Evolutionary conservation across 1,140 invertebrate species (phyloP).

Genomic region (Drosophila ohnishii): DNA sequence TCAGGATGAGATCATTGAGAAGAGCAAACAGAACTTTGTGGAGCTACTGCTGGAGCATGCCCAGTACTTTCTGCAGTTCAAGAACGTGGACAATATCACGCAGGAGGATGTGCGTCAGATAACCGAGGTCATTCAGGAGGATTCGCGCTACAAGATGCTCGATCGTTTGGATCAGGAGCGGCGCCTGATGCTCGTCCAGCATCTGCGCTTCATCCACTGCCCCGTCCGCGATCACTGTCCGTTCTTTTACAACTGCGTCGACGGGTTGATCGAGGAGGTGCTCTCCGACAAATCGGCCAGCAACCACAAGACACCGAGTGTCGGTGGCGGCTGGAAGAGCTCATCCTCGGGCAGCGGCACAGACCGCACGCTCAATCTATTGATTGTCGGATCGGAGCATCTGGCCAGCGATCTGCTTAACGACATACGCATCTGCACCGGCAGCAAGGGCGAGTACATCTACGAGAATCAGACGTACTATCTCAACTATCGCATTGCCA

Average conservation of each 20-base stretch:
- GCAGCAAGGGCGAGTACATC: slow-evolving; percentile 93
- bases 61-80: slow-evolving; percentile 96
- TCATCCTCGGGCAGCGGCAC: slow-evolving; percentile 49
- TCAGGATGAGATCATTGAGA: slow-evolving; percentile 95
- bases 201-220: slow-evolving; percentile 97
- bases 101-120: slow-evolving; percentile 97
- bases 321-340: slow-evolving; percentile 77
- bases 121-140: slow-evolving; percentile 94
- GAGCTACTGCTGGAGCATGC: slow-evolving; percentile 97
- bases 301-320: slow-evolving; percentile 84
- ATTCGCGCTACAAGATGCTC: slow-evolving; percentile 96
- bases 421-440: slow-evolving; percentile 86
- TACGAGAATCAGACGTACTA: slow-evolving; percentile 92
- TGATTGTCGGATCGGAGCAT: slow-evolving; percentile 90
- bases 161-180: slow-evolving; percentile 96
- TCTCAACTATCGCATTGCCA: slow-evolving; percentile 92
- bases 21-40: slow-evolving; percentile 96
- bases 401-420: slow-evolving; percentile 90
- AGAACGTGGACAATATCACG: slow-evolving; percentile 95
- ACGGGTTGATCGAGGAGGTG: slow-evolving; percentile 91
- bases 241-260: slow-evolving; percentile 94
- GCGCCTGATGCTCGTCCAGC: slow-evolving; percentile 96
- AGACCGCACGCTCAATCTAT: slow-evolving; percentile 89
- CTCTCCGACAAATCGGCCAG: slow-evolving; percentile 86
- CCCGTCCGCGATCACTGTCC: slow-evolving; percentile 97